phyloP scores from a whole-genome alignment of 2,797 vertebrate species.

The Notamacropus eugenii region DNA sequence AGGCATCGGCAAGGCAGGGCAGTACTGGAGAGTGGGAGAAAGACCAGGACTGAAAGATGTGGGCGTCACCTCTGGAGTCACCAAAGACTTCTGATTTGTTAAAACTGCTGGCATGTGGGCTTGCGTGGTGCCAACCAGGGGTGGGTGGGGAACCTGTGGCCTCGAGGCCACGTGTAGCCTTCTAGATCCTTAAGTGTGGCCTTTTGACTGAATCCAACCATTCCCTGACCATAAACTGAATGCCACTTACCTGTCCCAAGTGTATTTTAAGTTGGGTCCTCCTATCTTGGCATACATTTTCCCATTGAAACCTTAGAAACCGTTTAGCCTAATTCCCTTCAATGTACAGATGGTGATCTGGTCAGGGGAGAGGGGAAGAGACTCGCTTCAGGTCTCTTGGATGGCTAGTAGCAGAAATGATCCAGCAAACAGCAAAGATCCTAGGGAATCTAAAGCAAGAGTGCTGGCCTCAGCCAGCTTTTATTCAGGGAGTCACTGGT shows the following conservation, averaged over 20 bases:
- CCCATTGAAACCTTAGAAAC: not conserved
- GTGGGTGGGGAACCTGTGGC: too few species aligned
- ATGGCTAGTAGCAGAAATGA: not conserved
- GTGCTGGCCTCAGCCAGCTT: not conserved
- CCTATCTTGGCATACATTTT: not conserved
- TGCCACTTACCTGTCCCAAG: not conserved
- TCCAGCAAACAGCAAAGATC: too few species aligned
- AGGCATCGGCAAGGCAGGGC: too few species aligned
- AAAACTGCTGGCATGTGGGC: not conserved
- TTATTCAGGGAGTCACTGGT: not conserved
- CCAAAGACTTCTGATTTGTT: not conserved
- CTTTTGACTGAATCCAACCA: too few species aligned
- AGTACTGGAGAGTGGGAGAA: not conserved
- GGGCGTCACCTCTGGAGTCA: too few species aligned
- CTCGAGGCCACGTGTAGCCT: too few species aligned
- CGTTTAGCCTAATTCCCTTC: not conserved
- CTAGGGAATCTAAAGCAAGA: not conserved
- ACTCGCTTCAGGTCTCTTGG: not conserved
- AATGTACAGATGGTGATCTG: not conserved
- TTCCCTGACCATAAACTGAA: not conserved
- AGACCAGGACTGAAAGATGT: not conserved
- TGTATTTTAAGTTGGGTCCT: not conserved
- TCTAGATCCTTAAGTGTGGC: too few species aligned
- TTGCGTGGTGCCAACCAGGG: not conserved
- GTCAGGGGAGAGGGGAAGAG: not conserved